Base-by-base conservation (phyloP, 2,888 invertebrate genomes). In the Drosophila recens region DNA sequence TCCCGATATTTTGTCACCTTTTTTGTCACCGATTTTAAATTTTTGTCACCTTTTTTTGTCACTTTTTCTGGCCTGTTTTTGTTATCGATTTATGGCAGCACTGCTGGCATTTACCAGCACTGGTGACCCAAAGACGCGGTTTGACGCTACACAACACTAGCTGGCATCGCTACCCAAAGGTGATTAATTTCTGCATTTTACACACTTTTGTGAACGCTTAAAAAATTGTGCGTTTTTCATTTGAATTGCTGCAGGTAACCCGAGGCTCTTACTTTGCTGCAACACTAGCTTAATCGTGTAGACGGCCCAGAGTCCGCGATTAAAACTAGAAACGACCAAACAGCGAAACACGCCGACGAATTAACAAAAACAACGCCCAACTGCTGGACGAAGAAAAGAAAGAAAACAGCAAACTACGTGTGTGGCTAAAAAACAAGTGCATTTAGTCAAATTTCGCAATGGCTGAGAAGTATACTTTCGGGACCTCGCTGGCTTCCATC, bases 241-340 rank as follows among this genome's bases (percentile, higher is more conserved):
- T 51, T 56, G 9, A 48, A 53, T 65, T 63, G 46, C 33, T 46
- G 40, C 56, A 76, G 73, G 56, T 52, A 63, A 66, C 57, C 42
- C 43, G n/a, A 48, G 65, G 43, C 58, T 65, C 58, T 61, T 36
- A 58, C 54, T 64, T 66, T 46, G 53, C 43, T 54, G 33, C 43
- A 59, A 65, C 46, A 48, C 79, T 89, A 83, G 82, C 54, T 81
- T 90, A 90, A 90, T 97, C 97, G 97, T 95, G 97, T 97, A 93
- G 97, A 97, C 97, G 96, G 97, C 94, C 96, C 96, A 97, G 96
- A 97, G 97, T 97, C 97, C 97, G 94, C 97, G 97, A 95, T 96
- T 96, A 94, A 83, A 87, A 71, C 89, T 83, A 83, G 89, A 67
- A 67, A 51, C 42, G 30, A 63, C n/a, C 36, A 48, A 49, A 45